Evolutionary conservation across 2,888 invertebrate species (phyloP).

Genomic region (Rhaphigaster nebulosa): DNA sequence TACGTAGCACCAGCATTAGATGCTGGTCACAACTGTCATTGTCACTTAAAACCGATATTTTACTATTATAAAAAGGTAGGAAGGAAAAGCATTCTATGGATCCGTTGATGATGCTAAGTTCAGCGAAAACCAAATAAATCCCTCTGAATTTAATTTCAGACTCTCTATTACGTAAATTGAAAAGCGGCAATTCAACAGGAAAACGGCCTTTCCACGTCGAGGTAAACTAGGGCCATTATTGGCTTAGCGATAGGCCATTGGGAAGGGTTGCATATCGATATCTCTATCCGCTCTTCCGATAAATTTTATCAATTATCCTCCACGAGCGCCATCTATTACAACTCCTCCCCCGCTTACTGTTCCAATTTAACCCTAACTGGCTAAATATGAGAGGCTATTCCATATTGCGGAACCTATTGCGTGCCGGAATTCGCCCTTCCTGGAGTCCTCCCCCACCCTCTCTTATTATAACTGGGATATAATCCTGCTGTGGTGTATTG

Average conservation of each 20-base stretch:
- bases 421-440: background rate
- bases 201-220: background rate
- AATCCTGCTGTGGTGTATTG: no score
- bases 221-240: background rate
- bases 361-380: conserved; percentile 12
- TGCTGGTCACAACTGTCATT: no score
- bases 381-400: background rate
- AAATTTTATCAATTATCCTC: conserved; percentile 31
- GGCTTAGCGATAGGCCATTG: background rate
- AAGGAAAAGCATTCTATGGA: background rate
- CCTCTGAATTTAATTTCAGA: background rate
- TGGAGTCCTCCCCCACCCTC: background rate
- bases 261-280: background rate
- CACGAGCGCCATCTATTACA: background rate
- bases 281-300: background rate
- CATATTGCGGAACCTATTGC: background rate
- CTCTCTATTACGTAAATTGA: background rate
- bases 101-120: background rate
- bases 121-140: background rate
- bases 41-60: no score
- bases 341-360: background rate
- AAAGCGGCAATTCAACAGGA: conserved; percentile 10
- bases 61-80: no score
- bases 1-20: no score
- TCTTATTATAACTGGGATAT: no score